Evolutionary conservation across 1,140 invertebrate species (phyloP), one percentile per base, ranked within the genome.

Genomic region (Agrilus planipennis): DNA sequence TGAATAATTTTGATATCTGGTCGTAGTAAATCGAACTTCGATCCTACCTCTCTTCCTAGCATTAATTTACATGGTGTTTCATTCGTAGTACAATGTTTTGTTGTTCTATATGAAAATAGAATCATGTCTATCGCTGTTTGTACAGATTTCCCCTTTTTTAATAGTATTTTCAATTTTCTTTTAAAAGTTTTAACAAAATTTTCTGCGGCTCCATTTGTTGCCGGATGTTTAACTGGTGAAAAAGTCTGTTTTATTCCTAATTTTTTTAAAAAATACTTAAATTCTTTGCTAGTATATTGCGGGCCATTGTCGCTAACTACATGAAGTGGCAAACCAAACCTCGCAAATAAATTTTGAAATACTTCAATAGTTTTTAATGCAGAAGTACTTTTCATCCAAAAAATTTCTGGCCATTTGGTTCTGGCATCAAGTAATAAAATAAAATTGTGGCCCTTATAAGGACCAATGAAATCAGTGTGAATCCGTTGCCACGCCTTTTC

Each of bases 401-500:
- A 20, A 27, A 66, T 48, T 50, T 69, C 60, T 12, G 59, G 44
- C 60, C 60, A 68, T 46, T 63, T 67, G 0, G 58, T 58, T 42
- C 53, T 60, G 1, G 61, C 41, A 52, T 71, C 68, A 4, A 15
- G 12, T 5, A 37, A 12, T 10, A 37, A 14, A 9, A 37, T 22
- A 4, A 17, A 37, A 20, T 21, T 17, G 9, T 21, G 4, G 11
- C 5, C 5, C 9, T 37, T 4, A 21, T 22, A 12, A 12, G 34
- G 34, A 18, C 34, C 41, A 7, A 28, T 14, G n/a, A 42, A 42
- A 29, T 42, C 41, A 4, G 27, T 17, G 23, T 42, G 40, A 10
- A 42, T 9, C 15, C 40, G 29, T 10, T 34, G 11, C 28, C 28
- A 41, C 11, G 20, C 11, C 12, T 30, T 15, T 22, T 41, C 37